Evolutionary conservation across 2,888 invertebrate species (phyloP).

Genomic region (Euzophera pinguis): DNA sequence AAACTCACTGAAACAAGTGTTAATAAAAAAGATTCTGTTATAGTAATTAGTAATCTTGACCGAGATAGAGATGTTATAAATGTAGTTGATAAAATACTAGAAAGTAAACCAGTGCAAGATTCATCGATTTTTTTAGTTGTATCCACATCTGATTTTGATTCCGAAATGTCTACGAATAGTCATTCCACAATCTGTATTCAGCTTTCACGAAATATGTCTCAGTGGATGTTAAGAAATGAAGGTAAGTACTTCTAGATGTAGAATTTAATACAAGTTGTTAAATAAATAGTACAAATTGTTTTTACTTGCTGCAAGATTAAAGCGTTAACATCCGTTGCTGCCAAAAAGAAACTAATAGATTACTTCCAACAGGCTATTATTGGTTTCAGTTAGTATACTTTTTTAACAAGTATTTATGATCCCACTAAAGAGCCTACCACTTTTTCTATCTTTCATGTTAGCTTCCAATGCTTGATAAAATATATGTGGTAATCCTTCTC

Average conservation of each 20-base stretch:
- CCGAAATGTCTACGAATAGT: constrained; percentile 21
- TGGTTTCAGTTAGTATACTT: no score
- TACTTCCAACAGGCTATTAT: no score
- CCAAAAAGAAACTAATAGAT: no score
- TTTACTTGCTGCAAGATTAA: no score
- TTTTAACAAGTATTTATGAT: no score
- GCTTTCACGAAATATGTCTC: constrained; percentile 28
- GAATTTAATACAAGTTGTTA: background rate
- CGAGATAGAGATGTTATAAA: constrained; percentile 27
- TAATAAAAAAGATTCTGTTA: constrained; percentile 19
- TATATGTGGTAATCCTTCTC: no score
- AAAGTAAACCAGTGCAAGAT: constrained; percentile 24
- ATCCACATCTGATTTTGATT: constrained; percentile 32
- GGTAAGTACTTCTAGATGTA: no score
- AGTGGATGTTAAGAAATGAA: constrained; percentile 19
- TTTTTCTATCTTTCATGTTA: no score
- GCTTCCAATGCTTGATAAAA: no score
- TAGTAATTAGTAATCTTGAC: constrained; percentile 30
- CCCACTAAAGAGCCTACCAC: no score
- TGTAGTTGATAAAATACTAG: constrained; percentile 32
- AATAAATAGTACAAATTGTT: background rate
- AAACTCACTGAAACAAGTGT: background rate
- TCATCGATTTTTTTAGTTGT: constrained; percentile 45
- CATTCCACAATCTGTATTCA: constrained; percentile 37
- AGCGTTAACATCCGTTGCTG: no score